Base-by-base conservation (phyloP, 2,888 invertebrate species). In the Ormyrus thymus region DNA sequence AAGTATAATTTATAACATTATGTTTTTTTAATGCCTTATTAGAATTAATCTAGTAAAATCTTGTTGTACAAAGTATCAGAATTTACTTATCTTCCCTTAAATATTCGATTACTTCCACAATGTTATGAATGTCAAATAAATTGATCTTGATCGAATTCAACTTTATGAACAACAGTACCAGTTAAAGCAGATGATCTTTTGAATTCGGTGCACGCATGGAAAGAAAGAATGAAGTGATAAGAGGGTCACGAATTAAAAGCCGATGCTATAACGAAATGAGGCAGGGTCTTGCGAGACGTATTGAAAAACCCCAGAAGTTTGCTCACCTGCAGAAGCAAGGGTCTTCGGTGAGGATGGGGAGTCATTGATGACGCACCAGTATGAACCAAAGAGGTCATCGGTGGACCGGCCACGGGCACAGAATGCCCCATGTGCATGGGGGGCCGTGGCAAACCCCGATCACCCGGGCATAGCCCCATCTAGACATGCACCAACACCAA, bases 261-360 rank as follows among this genome's bases (percentile, higher is more conserved):
- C 43, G 29, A 9, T 7, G 43, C 0, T 13, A 6, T 56, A 59
- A 61, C 59, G 43, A 71, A 61, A 71, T 43, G 29, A 51, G 59
- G 59, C 50, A 46, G 46, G 9, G n/a, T 50, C 43, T 29, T 74
- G 43, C 11, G 15, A 59, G 68, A 62, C 68, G 56, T 8, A 61
- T 53, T 53, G 56, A 64, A 86, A 29, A 87, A 86, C 87, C 88
- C 88, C 87, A 86, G 87, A 87, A 86, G 29, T 87, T 90, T 86
- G 89, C 94, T 95, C 94, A 96, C 95, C 95, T 96, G 95, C 92
- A 96, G 93, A 92, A 96, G 94, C 92, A 95, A 93, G 91, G 95
- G 94, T 92, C 95, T 94, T 90, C 93, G 92, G 91, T 93, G 92
- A 91, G 92, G 91, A 92, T 92, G 93, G 91, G 92, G 91, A 91